Evolutionary conservation across 2,113 vertebrate species (phyloP), one percentile per base, ranked within the genome.

Genomic region (Percina caprodes): DNA sequence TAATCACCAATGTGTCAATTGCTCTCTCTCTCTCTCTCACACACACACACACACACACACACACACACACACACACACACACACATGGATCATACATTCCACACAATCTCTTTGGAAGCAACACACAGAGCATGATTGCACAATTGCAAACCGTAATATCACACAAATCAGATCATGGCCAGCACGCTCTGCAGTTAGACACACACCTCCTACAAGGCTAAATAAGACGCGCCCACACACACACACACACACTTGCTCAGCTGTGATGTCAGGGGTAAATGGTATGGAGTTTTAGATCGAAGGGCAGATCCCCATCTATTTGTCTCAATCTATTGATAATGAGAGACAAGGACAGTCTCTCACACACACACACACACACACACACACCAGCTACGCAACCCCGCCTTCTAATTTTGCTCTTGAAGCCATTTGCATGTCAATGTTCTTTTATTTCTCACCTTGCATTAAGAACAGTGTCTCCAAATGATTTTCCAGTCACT

Each of bases 281-380:
- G 85, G 79, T 78, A 79, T 69, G 62, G 77, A 83, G 90, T 85
- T 75, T 88, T 65, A 72, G 83, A 88, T 72, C 82, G 83, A 80
- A 92, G 88, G 87, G 83, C 87, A 88, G 84, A 74, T 73, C 80
- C 80, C 70, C 75, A 46, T 79, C 88, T 60, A 91, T 94, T 93
- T 90, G 91, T 93, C 87, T 93, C 88, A 90, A 91, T 93, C 78
- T 80, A 6, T 6, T 18, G 8, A 69, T 92, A 89, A 93, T 91
- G 73, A 93, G 69, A 80, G 84, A 87, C 89, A 84, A 89, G 89
- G 88, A 78, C 90, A 86, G 6, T 30, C 58, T 0, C 75, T 42
- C 63, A 84, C 13, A 42, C 6, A 33, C 45, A n/a, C 18, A 35
- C 33, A 35, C 33, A 35, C 33, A 35, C 33, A 35, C 33, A 35